Base-by-base conservation (phyloP, 64 coral and sea anemone species). In the Astreopora myriophthalma region DNA sequence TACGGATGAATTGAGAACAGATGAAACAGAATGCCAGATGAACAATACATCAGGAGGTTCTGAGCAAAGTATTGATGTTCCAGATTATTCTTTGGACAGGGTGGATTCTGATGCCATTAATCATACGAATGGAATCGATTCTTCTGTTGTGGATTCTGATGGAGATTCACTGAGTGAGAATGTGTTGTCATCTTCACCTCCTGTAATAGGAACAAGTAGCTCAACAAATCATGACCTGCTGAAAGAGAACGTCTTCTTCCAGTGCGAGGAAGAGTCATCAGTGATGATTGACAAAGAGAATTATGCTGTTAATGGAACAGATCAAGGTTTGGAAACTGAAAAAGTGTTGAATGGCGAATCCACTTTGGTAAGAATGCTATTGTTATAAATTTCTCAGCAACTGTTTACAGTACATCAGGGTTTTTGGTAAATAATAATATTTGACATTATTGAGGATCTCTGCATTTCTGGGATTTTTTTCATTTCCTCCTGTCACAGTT, bases 301-400 rank as follows among this genome's bases (percentile, higher is more conserved):
- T 38, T 65, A 25, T 64, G 22, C 5, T 14, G 19, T 61, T 8
- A 83, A 83, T 65, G 79, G 79, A 38, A 83, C 34, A 38, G 52
- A 37, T 25, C 28, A 83, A 37, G 57, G 61, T 22, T 63, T 34
- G 20, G 79, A 83, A 83, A 83, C 52, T 83, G 57, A 40, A 64
- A 38, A 83, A 30, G 16, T 83, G 3, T 11, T 4, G 16, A 35
- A 65, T 64, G 34, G 52, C 10, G 79, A 83, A 83, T 20, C 19
- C 33, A 37, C 55, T 64, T 19, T 63, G 79, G 79, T 83, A 83
- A 83, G 79, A 73, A 0, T 36, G 5, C 1, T 20, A 37, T 34
- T 14, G 2, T 35, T 2, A 14, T 70, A 31, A 30, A 0, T 58
- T 20, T 17, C 19, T 14, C 3, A 17, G 12, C 16, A 13, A 14